A percentile compares a stretch with the other conserved stretches of the same genome.
These are phyloP conservation scores for Drosophila serrata DNA, from an alignment of 1,140 invertebrate species.

Conservation along the genomic window DNA sequence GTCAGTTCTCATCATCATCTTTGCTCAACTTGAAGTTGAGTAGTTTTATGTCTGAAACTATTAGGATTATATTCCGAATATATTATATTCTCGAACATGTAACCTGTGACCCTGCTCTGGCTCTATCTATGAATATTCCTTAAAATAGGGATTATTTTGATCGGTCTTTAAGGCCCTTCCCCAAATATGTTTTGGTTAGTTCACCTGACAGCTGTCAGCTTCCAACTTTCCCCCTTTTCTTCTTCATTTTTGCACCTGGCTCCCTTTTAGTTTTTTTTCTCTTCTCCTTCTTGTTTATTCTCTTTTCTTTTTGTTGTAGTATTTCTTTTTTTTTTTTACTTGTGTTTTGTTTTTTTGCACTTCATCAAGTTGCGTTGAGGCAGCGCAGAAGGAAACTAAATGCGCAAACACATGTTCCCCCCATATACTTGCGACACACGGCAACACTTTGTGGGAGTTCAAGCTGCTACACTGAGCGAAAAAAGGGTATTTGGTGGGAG, in stretches of 20 bases:
- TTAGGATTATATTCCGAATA: background rate
- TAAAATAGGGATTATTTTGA: constrained; percentile 26
- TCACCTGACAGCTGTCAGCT: constrained; percentile 43
- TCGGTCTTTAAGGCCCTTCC: constrained; percentile 26
- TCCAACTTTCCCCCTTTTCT: constrained; percentile 4
- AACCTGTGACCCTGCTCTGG: background rate
- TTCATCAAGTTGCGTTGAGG: constrained; percentile 70
- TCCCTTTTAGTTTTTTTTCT: constrained; percentile 7
- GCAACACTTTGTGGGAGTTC: constrained; percentile 20
- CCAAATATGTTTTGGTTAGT: constrained; percentile 35
- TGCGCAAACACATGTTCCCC: constrained; percentile 77
- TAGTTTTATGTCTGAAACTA: background rate
- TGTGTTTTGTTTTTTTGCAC: constrained; percentile 50
- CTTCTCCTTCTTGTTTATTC: background rate
- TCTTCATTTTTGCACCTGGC: constrained; percentile 4
- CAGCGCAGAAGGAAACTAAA: constrained; percentile 58
- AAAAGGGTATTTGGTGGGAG: too few species aligned
- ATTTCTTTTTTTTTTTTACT: constrained; percentile 19
- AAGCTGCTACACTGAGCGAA: constrained; percentile 12
- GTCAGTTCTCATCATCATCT: background rate
- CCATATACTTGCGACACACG: constrained; percentile 42
- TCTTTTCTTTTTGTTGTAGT: constrained; percentile 1
- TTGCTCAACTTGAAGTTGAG: background rate
- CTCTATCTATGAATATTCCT: background rate
- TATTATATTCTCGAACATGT: background rate